Evolutionary conservation across 2,888 invertebrate genomes (phyloP).

Genomic region (Salpingus planirostris): DNA sequence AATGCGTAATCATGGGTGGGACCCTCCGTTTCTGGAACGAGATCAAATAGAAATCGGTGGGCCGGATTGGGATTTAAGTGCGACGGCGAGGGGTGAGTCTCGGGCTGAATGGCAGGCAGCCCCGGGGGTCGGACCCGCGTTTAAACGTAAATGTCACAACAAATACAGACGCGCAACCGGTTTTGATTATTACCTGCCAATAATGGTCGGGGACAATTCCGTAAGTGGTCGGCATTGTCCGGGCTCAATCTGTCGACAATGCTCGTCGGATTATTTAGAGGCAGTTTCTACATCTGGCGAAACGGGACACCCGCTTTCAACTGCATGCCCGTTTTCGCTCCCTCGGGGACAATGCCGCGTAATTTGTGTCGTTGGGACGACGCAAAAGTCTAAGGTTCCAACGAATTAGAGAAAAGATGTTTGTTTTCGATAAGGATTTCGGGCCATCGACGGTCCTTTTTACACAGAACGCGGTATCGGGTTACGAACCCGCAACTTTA

Average conservation of each 20-base stretch:
- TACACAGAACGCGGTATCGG: too few species aligned
- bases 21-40: too few species aligned
- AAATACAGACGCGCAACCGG: conserved; percentile 29
- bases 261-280: conserved; percentile 22
- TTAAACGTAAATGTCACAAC: conserved; percentile 34
- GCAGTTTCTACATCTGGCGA: conserved; percentile 34
- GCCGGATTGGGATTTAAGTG: too few species aligned
- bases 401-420: conserved; percentile 29
- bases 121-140: too few species aligned
- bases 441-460: too few species aligned
- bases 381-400: conserved; percentile 29
- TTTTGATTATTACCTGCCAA: conserved; percentile 38
- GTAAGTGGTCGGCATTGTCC: conserved; percentile 31
- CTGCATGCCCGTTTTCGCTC: conserved; percentile 20
- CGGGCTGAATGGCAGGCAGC: too few species aligned
- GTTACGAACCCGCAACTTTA: too few species aligned
- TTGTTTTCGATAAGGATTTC: conserved; percentile 28
- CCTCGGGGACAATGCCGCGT: conserved; percentile 24
- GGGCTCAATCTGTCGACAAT: conserved; percentile 29
- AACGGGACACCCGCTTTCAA: conserved; percentile 27
- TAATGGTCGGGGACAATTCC: conserved; percentile 29
- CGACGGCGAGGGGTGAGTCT: too few species aligned
- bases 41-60: too few species aligned
- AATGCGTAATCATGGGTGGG: too few species aligned
- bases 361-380: conserved; percentile 26